Evolutionary conservation across 2,113 vertebrate genomes (phyloP).

Genomic region (Crotalus viridis): DNA sequence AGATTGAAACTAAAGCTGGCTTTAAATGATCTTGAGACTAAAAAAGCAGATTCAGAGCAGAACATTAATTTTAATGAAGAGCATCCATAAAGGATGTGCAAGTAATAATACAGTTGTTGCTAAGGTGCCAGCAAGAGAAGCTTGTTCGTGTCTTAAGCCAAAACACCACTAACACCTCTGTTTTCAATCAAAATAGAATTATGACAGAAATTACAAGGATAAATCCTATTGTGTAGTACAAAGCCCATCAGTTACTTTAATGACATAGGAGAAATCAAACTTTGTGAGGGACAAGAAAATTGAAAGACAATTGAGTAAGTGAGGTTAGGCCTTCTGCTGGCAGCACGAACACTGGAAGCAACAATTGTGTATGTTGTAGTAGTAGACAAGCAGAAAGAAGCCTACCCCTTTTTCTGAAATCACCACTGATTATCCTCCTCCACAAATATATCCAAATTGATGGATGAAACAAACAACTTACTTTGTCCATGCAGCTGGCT

Average conservation of each 20-base stretch:
- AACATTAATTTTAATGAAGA: constrained; percentile 69
- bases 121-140: constrained; percentile 55
- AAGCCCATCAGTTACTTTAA: constrained; percentile 1
- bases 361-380: neutral
- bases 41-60: constrained; percentile 67
- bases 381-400: neutral
- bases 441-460: neutral
- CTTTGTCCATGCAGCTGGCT: neutral
- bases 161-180: constrained; percentile 65
- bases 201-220: constrained; percentile 58
- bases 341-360: neutral
- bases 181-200: constrained; percentile 61
- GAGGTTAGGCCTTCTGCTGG: neutral
- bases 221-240: constrained; percentile 46
- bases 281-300: neutral
- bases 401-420: neutral
- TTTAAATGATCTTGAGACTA: constrained; percentile 61
- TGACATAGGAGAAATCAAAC: constrained; percentile 9
- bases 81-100: constrained; percentile 61
- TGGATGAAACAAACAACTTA: neutral
- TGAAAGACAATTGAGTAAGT: neutral
- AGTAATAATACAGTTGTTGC: constrained; percentile 53
- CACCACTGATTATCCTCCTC: neutral
- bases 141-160: constrained; percentile 60
- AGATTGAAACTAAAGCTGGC: constrained; percentile 55